A percentile compares a stretch with the other conserved stretches of the same genome.
These are phyloP conservation scores for Adelphocoris suturalis DNA, from an alignment of 2,888 invertebrate genomes.

Conservation along the genomic window DNA sequence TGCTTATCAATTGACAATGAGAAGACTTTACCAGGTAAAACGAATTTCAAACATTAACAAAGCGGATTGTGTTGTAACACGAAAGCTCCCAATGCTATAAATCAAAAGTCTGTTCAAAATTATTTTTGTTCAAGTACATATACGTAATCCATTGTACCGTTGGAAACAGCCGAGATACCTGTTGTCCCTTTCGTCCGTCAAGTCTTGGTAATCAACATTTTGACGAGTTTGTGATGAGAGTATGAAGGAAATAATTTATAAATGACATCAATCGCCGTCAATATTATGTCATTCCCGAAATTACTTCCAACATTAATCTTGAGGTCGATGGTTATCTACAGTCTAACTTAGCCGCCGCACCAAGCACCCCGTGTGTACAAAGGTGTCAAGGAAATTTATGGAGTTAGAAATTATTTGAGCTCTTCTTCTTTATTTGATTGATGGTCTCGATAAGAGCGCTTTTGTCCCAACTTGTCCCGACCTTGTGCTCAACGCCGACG, in stretches of 20 bases:
- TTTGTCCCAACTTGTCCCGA: not conserved
- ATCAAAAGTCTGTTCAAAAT: too few species aligned
- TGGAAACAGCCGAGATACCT: too few species aligned
- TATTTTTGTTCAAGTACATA: too few species aligned
- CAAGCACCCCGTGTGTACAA: not conserved
- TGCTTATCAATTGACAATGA: too few species aligned
- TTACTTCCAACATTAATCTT: not conserved
- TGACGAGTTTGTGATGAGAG: conserved; percentile 7
- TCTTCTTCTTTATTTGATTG: conserved; percentile 20
- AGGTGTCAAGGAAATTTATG: conserved; percentile 19
- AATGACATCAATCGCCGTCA: not conserved
- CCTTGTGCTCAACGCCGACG: too few species aligned
- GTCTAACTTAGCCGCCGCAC: not conserved
- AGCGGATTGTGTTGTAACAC: too few species aligned
- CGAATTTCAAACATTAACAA: too few species aligned
- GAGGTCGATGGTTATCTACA: not conserved
- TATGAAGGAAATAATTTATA: not conserved
- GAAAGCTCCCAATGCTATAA: too few species aligned
- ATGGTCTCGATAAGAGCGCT: not conserved
- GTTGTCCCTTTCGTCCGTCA: too few species aligned
- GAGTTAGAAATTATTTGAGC: not conserved
- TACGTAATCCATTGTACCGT: too few species aligned
- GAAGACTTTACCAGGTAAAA: too few species aligned
- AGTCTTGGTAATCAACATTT: too few species aligned
- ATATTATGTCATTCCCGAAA: conserved; percentile 18